phyloP scores from a whole-genome alignment of 2,797 vertebrate species.

The Acanthurus tractus region DNA sequence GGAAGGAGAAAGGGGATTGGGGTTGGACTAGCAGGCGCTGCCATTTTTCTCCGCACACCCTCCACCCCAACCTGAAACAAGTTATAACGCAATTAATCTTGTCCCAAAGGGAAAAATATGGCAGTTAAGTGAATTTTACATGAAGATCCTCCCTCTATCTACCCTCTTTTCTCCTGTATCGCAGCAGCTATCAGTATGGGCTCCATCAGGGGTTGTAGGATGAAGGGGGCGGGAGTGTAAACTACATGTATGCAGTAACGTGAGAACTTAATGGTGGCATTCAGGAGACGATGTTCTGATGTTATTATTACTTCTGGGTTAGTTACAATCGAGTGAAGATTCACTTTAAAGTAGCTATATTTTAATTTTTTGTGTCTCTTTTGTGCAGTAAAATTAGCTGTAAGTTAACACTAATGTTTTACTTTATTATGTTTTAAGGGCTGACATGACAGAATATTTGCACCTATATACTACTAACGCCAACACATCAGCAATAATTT shows the following conservation, averaged over 20 bases:
- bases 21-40: constrained; percentile 50
- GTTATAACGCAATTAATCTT: constrained; percentile 90
- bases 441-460: no score
- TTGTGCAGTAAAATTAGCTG: not conserved
- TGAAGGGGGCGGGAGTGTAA: constrained; percentile 64
- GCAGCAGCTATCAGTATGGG: constrained; percentile 63
- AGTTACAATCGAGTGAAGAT: not conserved
- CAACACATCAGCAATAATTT: not conserved
- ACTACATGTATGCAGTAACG: constrained; percentile 30
- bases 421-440: no score
- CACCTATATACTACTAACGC: not conserved
- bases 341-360: not conserved
- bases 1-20: constrained; percentile 51
- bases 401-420: not conserved
- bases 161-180: constrained; percentile 70
- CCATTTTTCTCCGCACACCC: constrained; percentile 78
- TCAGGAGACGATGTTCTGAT: not conserved
- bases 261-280: constrained; percentile 26
- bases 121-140: constrained; percentile 91
- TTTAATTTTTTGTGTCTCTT: not conserved
- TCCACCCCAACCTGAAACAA: constrained; percentile 78
- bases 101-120: constrained; percentile 84
- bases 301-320: constrained; percentile 10
- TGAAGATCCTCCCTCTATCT: constrained; percentile 86
- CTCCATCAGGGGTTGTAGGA: constrained; percentile 25